phyloP scores from a whole-genome alignment of 2,113 vertebrate genomes.

The Dinomys branickii region DNA sequence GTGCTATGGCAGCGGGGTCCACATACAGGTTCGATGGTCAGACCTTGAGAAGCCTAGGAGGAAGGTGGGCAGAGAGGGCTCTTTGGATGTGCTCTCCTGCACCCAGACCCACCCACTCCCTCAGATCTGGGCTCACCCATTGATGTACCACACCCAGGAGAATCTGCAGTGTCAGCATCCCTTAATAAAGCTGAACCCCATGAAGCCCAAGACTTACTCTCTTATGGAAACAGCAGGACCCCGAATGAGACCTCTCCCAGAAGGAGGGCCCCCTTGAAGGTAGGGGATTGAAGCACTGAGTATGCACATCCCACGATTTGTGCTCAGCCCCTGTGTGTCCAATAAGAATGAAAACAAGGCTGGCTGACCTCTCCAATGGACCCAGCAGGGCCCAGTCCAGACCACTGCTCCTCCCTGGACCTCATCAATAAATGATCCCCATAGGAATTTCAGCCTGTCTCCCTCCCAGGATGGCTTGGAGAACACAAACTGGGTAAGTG shows the following conservation, averaged over 20 bases:
- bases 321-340: not conserved
- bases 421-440: not conserved
- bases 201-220: not conserved
- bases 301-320: too few relatives aligned
- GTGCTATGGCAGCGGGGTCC: too few relatives aligned
- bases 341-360: not conserved
- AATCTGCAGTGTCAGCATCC: not conserved
- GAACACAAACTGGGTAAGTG: not conserved
- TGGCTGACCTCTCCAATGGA: not conserved
- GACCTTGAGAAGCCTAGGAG: not conserved
- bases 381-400: not conserved
- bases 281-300: fast-evolving
- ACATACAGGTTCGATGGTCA: fast-evolving
- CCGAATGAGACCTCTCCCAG: not conserved
- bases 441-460: fast-evolving
- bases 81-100: not conserved
- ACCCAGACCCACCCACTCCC: too few relatives aligned
- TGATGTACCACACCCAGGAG: not conserved
- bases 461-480: not conserved
- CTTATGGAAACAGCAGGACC: not conserved
- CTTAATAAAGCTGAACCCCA: not conserved
- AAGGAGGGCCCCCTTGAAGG: fast-evolving
- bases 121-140: too few relatives aligned
- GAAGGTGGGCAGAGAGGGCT: not conserved
- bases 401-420: not conserved